A percentile compares a stretch with the other conserved stretches of the same genome.
Conservation (phyloP, 2,888 invertebrate species). For the Oxyteleia sp. region DNA sequence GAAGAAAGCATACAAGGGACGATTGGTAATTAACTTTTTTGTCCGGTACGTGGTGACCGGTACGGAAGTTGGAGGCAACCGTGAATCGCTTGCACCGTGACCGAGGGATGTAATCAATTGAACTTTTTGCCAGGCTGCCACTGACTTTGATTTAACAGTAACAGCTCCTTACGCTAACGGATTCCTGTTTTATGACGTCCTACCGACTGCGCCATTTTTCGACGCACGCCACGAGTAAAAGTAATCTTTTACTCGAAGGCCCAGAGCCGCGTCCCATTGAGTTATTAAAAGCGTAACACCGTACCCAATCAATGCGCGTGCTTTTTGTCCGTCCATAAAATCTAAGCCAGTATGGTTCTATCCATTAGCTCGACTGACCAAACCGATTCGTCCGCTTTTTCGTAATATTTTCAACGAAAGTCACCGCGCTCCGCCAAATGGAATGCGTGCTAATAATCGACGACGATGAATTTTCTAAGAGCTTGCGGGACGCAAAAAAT, state of each 20-base stretch:
- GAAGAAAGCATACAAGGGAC: constrained; percentile 51
- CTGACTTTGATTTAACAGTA: constrained; percentile 78
- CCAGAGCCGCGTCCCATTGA: constrained; percentile 17
- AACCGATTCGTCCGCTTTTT: constrained; percentile 42
- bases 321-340: constrained; percentile 12
- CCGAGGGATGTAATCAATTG: constrained; percentile 75
- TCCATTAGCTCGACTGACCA: constrained; percentile 13
- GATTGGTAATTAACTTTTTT: constrained; percentile 81
- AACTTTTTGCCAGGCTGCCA: constrained; percentile 73
- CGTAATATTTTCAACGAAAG: constrained; percentile 44
- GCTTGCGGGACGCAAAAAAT: constrained; percentile 35
- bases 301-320: background rate
- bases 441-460: constrained; percentile 63
- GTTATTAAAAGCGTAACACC: constrained; percentile 34
- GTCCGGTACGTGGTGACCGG: constrained; percentile 63
- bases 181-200: constrained; percentile 78
- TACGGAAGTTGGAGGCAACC: constrained; percentile 52
- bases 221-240: constrained; percentile 20
- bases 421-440: constrained; percentile 4
- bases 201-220: constrained; percentile 52
- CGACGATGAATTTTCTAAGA: constrained; percentile 49
- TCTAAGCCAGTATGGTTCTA: constrained; percentile 2
- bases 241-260: background rate
- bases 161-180: constrained; percentile 77
- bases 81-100: constrained; percentile 67